These are phyloP conservation scores for silkworm (Bombyx mori) DNA, from an alignment of 1,140 invertebrate genomes.

Conservation along the genomic window DNA sequence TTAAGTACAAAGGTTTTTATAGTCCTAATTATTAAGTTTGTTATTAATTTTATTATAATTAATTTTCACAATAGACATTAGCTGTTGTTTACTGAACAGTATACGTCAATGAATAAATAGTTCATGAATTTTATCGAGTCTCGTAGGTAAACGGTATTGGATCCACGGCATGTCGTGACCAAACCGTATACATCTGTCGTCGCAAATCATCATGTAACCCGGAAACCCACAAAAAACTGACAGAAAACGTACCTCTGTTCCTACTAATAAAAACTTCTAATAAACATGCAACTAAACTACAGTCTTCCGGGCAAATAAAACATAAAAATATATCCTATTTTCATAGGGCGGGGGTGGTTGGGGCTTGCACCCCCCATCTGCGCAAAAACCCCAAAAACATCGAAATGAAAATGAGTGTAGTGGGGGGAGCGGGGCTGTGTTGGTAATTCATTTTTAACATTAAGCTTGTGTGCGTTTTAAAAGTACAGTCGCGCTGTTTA, in stretches of 20 bases:
- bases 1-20: too few species aligned
- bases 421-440: conserved; percentile 49
- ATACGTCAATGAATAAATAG: too few species aligned
- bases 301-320: conserved; percentile 68
- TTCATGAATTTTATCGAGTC: too few species aligned
- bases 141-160: conserved; percentile 1
- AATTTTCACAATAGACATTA: too few species aligned
- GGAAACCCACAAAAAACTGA: conserved; percentile 25
- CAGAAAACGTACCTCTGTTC: conserved; percentile 44
- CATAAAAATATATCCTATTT: conserved; percentile 72
- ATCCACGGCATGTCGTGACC: conserved; percentile 56
- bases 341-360: conserved; percentile 57
- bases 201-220: conserved; percentile 42
- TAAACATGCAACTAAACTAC: conserved; percentile 70
- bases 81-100: too few species aligned
- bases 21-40: too few species aligned
- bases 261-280: conserved; percentile 70
- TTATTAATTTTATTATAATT: too few species aligned
- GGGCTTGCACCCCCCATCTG: conserved; percentile 37
- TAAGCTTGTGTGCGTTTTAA: conserved; percentile 68
- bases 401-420: conserved; percentile 70
- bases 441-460: conserved; percentile 72
- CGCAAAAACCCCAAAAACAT: conserved; percentile 70
- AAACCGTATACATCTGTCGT: conserved; percentile 29
- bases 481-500: conserved; percentile 49